Evolutionary conservation across 1,140 invertebrate genomes (phyloP).

Genomic region (Apis dorsata): DNA sequence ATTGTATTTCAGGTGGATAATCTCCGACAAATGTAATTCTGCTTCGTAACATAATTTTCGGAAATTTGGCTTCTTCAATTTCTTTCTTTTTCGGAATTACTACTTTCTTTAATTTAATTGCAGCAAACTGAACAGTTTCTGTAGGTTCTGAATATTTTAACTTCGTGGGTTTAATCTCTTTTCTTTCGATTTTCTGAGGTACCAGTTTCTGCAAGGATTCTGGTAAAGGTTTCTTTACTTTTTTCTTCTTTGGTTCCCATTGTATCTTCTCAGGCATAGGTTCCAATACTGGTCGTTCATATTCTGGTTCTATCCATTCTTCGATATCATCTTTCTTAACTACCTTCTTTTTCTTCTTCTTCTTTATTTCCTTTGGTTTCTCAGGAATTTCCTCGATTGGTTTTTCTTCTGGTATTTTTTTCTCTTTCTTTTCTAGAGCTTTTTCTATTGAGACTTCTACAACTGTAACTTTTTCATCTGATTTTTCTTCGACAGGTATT

Average conservation of each 20-base stretch:
- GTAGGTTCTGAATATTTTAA: slow-evolving; percentile 74
- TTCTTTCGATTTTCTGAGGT: slow-evolving; percentile 77
- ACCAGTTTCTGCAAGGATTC: slow-evolving; percentile 67
- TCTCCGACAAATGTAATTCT: slow-evolving; percentile 82
- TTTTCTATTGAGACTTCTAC: slow-evolving; percentile 52
- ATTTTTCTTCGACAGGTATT: slow-evolving; percentile 43
- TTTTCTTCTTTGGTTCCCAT: slow-evolving; percentile 76
- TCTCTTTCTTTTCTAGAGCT: slow-evolving; percentile 41
- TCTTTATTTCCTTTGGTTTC: slow-evolving; percentile 66
- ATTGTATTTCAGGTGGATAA: slow-evolving; percentile 82
- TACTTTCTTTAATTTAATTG: slow-evolving; percentile 84
- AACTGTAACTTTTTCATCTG: slow-evolving; percentile 48
- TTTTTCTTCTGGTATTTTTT: slow-evolving; percentile 47
- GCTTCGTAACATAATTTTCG: slow-evolving; percentile 85
- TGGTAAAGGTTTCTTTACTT: slow-evolving; percentile 71
- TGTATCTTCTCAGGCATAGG: slow-evolving; percentile 78
- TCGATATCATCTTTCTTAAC: slow-evolving; percentile 77
- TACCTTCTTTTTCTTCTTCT: slow-evolving; percentile 76
- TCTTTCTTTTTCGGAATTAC: slow-evolving; percentile 79
- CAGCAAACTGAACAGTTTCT: slow-evolving; percentile 81
- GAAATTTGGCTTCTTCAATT: slow-evolving; percentile 78
- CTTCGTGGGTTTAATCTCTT: slow-evolving; percentile 77
- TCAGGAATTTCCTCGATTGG: slow-evolving; percentile 41
- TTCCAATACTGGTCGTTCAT: slow-evolving; percentile 77
- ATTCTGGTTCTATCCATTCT: slow-evolving; percentile 78